Base-by-base conservation (phyloP, 2,113 vertebrate genomes). In the Sylvietta virens region DNA sequence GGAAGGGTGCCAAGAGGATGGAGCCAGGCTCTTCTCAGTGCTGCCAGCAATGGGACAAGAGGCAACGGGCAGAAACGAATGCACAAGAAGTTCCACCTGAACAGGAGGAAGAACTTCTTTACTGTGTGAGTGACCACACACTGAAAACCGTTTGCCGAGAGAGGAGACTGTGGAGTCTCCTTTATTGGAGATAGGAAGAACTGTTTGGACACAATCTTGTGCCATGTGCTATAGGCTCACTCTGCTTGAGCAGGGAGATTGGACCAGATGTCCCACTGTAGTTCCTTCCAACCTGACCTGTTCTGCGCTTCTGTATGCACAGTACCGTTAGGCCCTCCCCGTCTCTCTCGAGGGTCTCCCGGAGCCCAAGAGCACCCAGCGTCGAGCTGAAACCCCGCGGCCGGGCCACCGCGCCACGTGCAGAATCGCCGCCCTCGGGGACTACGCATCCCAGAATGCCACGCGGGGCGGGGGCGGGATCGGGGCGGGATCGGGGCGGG, bases 331-430 rank as follows among this genome's bases (percentile, higher is more conserved):
- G 51, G 21, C 28, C 19, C 33, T 35, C 13, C 35, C 40, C 30
- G 19, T 51, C 13, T 13, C 13, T 19, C 37, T 7, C 21, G 21
- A 11, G 17, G 9, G 3, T 19, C 27, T 47, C 65, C 39, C 54
- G 22, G 27, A 45, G 50, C 8, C 18, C 18, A 50, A 3, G 31
- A 39, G 8, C 7, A 4, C 20, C 21, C 23, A 19, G 21, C 58
- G 7, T 3, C 4, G 42, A 39, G 39, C 20, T 1, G 28, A 9
- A n/a, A 0, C 9, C 4, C 10, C 10, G 5, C 33, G 6, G 9
- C 27, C 13, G 7, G 2, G 6, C 15, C 33, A 8, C 28, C 21
- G 23, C 69, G 17, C 40, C 93, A 80, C 93, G 93, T 80, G 89
- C 64, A 4, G 9, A 10, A 7, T 51, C 11, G 1, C 67, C 13